Conservation (phyloP, 1,140 invertebrate species). For the Trichonephila inaurata region DNA sequence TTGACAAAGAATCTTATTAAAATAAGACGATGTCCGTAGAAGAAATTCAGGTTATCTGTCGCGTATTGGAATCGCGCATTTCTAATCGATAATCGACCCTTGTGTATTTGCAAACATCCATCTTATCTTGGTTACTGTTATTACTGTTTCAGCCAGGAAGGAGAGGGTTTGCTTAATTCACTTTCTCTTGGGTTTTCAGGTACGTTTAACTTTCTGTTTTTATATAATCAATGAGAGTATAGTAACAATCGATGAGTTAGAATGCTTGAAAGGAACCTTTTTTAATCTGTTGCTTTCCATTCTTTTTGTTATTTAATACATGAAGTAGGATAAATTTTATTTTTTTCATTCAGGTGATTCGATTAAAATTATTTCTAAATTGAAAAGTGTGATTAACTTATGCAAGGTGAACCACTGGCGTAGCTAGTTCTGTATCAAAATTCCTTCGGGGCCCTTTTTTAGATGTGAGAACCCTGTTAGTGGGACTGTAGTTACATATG, state of each 20-base stretch:
- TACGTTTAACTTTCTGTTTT: neutral
- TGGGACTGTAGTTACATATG: too few species aligned
- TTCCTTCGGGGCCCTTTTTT: too few species aligned
- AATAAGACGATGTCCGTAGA: neutral
- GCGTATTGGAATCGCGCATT: neutral
- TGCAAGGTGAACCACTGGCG: too few species aligned
- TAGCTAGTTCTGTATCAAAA: too few species aligned
- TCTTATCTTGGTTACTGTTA: neutral
- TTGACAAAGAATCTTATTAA: neutral
- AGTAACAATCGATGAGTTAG: neutral
- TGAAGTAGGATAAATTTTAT: too few species aligned
- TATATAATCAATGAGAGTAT: too few species aligned
- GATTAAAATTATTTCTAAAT: too few species aligned
- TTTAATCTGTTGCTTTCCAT: neutral
- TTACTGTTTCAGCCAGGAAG: neutral
- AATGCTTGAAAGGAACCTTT: neutral
- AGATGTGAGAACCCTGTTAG: too few species aligned
- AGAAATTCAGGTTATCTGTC: neutral
- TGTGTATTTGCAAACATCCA: neutral
- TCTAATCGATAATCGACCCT: slow-evolving; percentile 23
- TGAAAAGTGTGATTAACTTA: too few species aligned
- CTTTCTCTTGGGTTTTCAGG: neutral
- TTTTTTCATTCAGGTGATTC: too few species aligned
- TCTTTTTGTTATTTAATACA: too few species aligned
- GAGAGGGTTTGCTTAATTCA: neutral